phyloP scores from a whole-genome alignment of 1,140 invertebrate genomes.

The Drosophila repleta region DNA sequence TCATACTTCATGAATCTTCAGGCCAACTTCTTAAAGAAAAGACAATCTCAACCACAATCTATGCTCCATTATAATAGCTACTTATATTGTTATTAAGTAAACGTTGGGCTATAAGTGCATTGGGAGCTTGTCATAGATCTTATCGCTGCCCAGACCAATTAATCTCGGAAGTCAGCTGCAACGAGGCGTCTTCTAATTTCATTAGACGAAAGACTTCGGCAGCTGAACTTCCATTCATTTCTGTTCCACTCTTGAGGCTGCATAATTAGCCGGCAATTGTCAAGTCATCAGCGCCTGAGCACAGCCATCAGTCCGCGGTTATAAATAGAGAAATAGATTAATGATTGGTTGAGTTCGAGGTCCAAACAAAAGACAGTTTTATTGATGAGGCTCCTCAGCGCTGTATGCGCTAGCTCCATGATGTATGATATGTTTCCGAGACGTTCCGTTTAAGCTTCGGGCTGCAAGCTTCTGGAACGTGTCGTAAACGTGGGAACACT shows the following conservation, averaged over 20 bases:
- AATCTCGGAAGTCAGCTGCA: slow-evolving; percentile 50
- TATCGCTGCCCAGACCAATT: slow-evolving; percentile 54
- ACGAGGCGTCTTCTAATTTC: slow-evolving; percentile 27
- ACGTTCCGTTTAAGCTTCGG: slow-evolving; percentile 6
- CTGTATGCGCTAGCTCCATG: slow-evolving; percentile 7
- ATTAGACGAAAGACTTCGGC: slow-evolving; percentile 26
- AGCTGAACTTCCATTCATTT: slow-evolving; percentile 17
- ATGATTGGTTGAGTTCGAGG: slow-evolving; percentile 52
- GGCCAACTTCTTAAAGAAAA: neutral
- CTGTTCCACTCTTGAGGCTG: slow-evolving; percentile 43
- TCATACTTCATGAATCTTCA: no score
- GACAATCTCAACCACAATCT: neutral
- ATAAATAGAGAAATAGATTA: slow-evolving; percentile 74
- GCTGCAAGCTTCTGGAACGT: slow-evolving; percentile 41
- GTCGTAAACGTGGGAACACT: slow-evolving; percentile 43
- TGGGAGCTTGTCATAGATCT: slow-evolving; percentile 11
- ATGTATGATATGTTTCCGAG: slow-evolving; percentile 8
- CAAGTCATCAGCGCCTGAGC: slow-evolving; percentile 52
- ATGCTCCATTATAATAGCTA: no score
- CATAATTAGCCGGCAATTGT: slow-evolving; percentile 77
- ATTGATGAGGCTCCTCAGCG: slow-evolving; percentile 53
- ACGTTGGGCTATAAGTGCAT: neutral
- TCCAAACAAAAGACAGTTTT: slow-evolving; percentile 44
- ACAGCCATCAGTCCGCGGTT: slow-evolving; percentile 49
- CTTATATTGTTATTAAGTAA: neutral